Percentiles rank a stretch among this genome's conserved stretches.
Evolutionary conservation across 2,888 invertebrate genomes (phyloP).

Genomic region (Hypena proboscidalis): DNA sequence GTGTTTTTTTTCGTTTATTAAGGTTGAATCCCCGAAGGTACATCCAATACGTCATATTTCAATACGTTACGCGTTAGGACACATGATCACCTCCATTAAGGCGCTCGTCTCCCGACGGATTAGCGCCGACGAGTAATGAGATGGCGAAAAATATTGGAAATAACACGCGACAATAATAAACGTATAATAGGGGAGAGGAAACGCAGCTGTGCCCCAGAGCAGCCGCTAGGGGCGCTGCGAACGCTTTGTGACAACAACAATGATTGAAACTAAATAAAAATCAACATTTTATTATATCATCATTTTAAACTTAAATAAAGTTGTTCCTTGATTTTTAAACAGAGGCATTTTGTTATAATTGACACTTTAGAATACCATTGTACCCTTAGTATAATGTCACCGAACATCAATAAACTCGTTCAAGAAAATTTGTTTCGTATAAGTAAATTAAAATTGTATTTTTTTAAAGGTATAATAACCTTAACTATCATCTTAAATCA

Average conservation of each 20-base stretch:
- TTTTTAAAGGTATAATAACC: no score
- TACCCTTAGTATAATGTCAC: no score
- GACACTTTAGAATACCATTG: no score
- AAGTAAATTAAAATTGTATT: no score
- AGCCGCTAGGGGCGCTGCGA: slow-evolving; percentile 65
- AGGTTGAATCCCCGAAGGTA: slow-evolving; percentile 69
- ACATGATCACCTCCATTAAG: slow-evolving; percentile 82
- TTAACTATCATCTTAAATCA: no score
- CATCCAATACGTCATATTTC: slow-evolving; percentile 80
- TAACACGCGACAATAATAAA: slow-evolving; percentile 76
- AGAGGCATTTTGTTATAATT: no score
- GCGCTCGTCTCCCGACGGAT: slow-evolving; percentile 79
- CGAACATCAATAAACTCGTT: no score
- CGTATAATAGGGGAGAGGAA: slow-evolving; percentile 59
- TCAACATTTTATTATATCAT: no score
- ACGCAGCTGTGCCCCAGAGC: slow-evolving; percentile 63
- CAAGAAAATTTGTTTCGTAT: no score
- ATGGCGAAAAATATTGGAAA: slow-evolving; percentile 81
- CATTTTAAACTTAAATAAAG: no score
- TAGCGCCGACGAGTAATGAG: slow-evolving; percentile 81
- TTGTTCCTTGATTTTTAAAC: no score
- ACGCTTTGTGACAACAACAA: slow-evolving; percentile 34
- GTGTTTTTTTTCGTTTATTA: slow-evolving; percentile 71
- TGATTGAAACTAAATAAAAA: slow-evolving; percentile 47
- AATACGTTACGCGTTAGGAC: slow-evolving; percentile 80